Conservation (phyloP, 2,797 vertebrate species). For the Ptychobarbus kaznakovi region DNA sequence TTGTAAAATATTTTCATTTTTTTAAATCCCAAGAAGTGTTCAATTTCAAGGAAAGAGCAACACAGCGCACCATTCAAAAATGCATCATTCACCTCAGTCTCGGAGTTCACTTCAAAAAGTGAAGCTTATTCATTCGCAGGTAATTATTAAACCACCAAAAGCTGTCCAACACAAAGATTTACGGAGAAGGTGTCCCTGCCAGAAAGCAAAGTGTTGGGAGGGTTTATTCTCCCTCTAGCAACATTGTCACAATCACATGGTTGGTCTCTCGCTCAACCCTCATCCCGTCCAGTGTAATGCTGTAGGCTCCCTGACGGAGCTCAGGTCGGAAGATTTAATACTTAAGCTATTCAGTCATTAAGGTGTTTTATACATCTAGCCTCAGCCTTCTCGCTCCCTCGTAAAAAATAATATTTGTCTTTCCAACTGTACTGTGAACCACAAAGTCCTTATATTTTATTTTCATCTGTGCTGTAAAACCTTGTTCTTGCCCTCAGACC, state of each 20-base stretch:
- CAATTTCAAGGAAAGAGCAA: slow-evolving; percentile 32
- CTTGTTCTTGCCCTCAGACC: slow-evolving; percentile 68
- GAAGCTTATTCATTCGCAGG: slow-evolving; percentile 66
- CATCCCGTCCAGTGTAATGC: slow-evolving; percentile 49
- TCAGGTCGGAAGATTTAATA: slow-evolving; percentile 77
- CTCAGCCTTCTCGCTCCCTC: slow-evolving; percentile 73
- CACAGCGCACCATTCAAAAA: slow-evolving; percentile 35
- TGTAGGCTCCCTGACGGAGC: slow-evolving; percentile 63
- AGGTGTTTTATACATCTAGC: slow-evolving; percentile 73
- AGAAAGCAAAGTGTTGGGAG: slow-evolving; percentile 40
- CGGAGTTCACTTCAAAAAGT: slow-evolving; percentile 54
- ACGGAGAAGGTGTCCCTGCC: slow-evolving; percentile 53
- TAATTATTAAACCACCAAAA: slow-evolving; percentile 69
- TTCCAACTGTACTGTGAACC: slow-evolving; percentile 83
- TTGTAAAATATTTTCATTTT: background rate
- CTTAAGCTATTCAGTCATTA: slow-evolving; percentile 82
- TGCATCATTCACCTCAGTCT: slow-evolving; percentile 48
- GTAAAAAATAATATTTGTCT: slow-evolving; percentile 86
- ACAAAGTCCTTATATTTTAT: slow-evolving; percentile 83
- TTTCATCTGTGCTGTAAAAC: slow-evolving; percentile 80
- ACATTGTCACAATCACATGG: slow-evolving; percentile 60
- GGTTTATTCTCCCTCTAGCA: slow-evolving; percentile 56
- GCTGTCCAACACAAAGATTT: slow-evolving; percentile 68
- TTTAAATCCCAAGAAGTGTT: slow-evolving; percentile 4
- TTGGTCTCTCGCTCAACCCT: slow-evolving; percentile 56